Evolutionary conservation across 2,888 invertebrate genomes (phyloP).

Genomic region (Clitarchus hookeri): DNA sequence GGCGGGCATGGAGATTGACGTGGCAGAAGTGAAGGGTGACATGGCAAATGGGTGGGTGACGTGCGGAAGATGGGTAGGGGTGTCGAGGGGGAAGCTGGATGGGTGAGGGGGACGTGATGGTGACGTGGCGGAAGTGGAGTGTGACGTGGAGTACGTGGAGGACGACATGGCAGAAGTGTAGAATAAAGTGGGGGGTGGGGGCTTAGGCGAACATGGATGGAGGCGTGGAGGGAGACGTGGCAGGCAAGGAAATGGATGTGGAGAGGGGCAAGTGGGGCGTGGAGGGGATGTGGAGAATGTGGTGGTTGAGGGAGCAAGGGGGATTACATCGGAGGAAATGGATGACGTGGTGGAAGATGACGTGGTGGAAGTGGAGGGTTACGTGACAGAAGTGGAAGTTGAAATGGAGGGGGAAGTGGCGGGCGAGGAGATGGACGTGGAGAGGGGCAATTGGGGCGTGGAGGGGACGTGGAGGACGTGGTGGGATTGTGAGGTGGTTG

Average conservation of each 20-base stretch:
- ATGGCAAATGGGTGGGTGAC: neutral
- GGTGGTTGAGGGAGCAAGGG: too few species aligned
- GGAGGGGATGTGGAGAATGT: too few species aligned
- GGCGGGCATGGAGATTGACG: neutral
- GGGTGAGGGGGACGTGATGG: neutral
- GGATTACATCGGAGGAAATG: too few species aligned
- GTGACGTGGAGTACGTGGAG: neutral
- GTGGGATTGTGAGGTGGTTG: too few species aligned
- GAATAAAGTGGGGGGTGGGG: neutral
- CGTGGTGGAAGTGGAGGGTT: neutral
- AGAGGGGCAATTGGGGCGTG: neutral
- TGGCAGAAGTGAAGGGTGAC: neutral
- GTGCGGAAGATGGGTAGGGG: neutral
- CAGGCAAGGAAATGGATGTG: neutral
- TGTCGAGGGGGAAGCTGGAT: neutral
- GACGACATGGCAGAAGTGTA: neutral
- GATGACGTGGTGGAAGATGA: neutral
- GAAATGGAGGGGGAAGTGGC: neutral
- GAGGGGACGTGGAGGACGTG: too few species aligned
- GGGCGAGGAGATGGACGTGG: neutral
- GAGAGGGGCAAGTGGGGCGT: neutral
- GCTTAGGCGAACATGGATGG: neutral
- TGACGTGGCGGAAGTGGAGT: neutral
- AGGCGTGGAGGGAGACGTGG: neutral
- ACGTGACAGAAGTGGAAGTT: neutral